Percentiles rank a stretch among this genome's conserved stretches.
Conservation (phyloP, 1,140 invertebrate genomes). For the Lasioglossum baleicum region DNA sequence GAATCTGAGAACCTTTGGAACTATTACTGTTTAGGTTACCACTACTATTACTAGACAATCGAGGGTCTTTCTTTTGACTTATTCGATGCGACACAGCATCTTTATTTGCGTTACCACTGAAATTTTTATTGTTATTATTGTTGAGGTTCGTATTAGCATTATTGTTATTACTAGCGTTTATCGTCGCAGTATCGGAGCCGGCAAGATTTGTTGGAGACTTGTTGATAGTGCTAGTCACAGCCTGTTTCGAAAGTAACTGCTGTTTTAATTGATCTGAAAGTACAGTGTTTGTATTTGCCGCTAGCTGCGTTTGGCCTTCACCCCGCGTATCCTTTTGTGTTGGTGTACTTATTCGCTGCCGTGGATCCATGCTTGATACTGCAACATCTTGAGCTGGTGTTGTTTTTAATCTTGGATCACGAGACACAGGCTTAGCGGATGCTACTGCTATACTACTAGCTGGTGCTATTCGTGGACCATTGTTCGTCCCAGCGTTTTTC, state of each 20-base stretch:
- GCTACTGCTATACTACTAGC: constrained; percentile 83
- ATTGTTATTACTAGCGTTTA: constrained; percentile 74
- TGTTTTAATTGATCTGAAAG: constrained; percentile 75
- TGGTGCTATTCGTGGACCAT: constrained; percentile 83
- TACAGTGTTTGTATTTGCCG: constrained; percentile 68
- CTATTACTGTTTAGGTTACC: constrained; percentile 70
- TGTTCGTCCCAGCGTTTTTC: constrained; percentile 68
- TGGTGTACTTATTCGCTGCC: constrained; percentile 53
- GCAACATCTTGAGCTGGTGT: constrained; percentile 53
- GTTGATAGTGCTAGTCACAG: constrained; percentile 71
- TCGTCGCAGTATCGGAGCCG: constrained; percentile 62
- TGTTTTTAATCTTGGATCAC: constrained; percentile 83
- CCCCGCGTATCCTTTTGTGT: constrained; percentile 55
- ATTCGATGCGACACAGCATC: constrained; percentile 75
- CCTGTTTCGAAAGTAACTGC: constrained; percentile 72
- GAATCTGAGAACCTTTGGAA: constrained; percentile 65
- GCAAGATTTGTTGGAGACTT: constrained; percentile 64
- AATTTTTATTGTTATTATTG: constrained; percentile 73
- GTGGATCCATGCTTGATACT: constrained; percentile 45
- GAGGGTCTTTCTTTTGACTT: constrained; percentile 77
- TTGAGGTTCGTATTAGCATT: constrained; percentile 72
- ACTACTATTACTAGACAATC: constrained; percentile 76
- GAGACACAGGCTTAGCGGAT: constrained; percentile 77
- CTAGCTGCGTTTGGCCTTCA: constrained; percentile 58
- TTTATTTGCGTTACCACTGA: constrained; percentile 75